Conservation (phyloP, 1,140 invertebrate species). For the Zaprionus africanus region DNA sequence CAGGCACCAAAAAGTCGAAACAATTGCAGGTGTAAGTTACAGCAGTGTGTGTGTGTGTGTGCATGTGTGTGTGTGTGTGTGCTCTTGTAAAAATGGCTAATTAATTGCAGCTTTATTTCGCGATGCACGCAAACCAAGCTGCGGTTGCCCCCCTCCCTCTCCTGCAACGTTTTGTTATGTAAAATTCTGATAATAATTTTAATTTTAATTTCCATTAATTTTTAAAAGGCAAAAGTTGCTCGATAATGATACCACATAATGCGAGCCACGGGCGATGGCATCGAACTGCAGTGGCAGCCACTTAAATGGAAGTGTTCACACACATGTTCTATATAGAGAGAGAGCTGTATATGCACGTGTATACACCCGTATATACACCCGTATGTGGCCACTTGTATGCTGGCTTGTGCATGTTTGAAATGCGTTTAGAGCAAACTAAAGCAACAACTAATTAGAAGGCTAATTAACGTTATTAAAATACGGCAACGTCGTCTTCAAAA, state of each 20-base stretch:
- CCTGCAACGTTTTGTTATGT: conserved; percentile 64
- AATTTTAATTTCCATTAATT: conserved; percentile 71
- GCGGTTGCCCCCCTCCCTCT: background rate
- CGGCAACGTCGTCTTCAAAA: conserved; percentile 45
- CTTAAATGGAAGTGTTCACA: conserved; percentile 57
- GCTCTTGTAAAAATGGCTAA: conserved; percentile 55
- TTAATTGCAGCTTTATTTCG: conserved; percentile 73
- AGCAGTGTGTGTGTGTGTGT: background rate
- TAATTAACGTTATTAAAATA: conserved; percentile 83
- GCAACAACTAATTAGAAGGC: conserved; percentile 77
- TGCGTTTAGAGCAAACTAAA: conserved; percentile 64
- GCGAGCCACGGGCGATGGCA: background rate
- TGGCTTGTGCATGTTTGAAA: conserved; percentile 62
- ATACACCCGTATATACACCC: background rate
- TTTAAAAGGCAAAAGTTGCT: conserved; percentile 52
- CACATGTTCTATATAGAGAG: background rate
- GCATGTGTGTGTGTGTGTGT: background rate
- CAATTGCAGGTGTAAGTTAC: conserved; percentile 44
- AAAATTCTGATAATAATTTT: conserved; percentile 66
- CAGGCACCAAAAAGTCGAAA: conserved; percentile 39
- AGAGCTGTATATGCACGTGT: background rate
- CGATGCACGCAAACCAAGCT: conserved; percentile 47
- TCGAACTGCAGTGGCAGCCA: conserved; percentile 35
- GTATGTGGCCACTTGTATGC: background rate
- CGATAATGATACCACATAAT: conserved; percentile 25